Evolutionary conservation across 2,113 vertebrate genomes (phyloP).

Genomic region (Ellobius talpinus): DNA sequence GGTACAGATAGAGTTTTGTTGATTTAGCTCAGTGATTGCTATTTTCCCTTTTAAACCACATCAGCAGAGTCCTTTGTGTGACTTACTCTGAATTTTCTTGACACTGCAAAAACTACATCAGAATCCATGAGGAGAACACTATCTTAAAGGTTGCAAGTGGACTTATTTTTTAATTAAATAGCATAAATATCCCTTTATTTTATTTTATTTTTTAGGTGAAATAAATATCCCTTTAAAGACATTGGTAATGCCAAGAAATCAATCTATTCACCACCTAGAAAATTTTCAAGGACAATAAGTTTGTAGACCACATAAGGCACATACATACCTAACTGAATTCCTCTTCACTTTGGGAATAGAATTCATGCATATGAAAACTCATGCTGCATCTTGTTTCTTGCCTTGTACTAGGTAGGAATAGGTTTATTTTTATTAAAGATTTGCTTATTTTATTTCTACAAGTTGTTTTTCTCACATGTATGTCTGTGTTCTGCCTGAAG

Average conservation of each 20-base stretch:
- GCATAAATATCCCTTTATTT: too few relatives aligned
- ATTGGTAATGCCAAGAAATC: slow-evolving; percentile 51
- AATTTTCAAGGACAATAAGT: slow-evolving; percentile 37
- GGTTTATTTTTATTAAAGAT: neutral
- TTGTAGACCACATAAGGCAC: neutral
- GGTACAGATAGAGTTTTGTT: slow-evolving; percentile 37
- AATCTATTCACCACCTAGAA: slow-evolving; percentile 49
- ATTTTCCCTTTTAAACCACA: slow-evolving; percentile 54
- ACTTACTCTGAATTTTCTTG: slow-evolving; percentile 67
- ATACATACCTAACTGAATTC: slow-evolving; percentile 42
- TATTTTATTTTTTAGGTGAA: too few relatives aligned
- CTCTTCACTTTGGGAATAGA: slow-evolving; percentile 49
- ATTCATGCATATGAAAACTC: slow-evolving; percentile 31
- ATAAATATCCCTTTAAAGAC: slow-evolving; percentile 66
- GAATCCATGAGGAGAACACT: slow-evolving; percentile 68
- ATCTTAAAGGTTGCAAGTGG: slow-evolving; percentile 60
- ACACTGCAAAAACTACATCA: slow-evolving; percentile 49
- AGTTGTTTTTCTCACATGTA: neutral
- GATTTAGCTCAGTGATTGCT: slow-evolving; percentile 21
- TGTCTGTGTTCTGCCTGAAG: neutral
- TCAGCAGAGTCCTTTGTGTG: slow-evolving; percentile 32
- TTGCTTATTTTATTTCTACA: neutral
- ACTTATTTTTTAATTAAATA: slow-evolving; percentile 64
- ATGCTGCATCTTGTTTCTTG: slow-evolving; percentile 37
- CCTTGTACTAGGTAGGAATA: neutral